phyloP scores from a whole-genome alignment of 2,888 invertebrate species.

The Parnassius smintheus region DNA sequence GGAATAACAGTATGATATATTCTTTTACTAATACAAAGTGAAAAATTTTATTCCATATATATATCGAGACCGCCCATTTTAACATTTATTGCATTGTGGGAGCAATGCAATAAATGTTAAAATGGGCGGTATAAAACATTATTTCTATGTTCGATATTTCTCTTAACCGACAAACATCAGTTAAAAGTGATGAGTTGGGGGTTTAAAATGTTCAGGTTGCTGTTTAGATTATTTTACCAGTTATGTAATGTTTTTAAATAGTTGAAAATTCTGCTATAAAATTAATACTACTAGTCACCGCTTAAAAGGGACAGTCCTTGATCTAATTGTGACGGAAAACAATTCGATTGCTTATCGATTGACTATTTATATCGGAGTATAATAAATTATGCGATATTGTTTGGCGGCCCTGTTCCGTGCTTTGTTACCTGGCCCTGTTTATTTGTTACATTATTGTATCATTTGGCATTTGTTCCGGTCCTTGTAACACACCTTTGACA shows the following conservation, averaged over 20 bases:
- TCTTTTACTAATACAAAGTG: neutral
- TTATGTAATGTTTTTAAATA: constrained; percentile 19
- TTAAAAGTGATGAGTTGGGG: constrained; percentile 27
- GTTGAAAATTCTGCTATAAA: constrained; percentile 20
- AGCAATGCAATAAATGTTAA: no score
- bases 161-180: constrained; percentile 36
- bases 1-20: no score
- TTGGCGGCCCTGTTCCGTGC: constrained; percentile 34
- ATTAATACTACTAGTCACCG: constrained; percentile 24
- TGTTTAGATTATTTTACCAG: constrained; percentile 25
- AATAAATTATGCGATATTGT: constrained; percentile 48
- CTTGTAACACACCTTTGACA: constrained; percentile 50
- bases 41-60: neutral
- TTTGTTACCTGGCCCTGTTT: constrained; percentile 38
- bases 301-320: constrained; percentile 48
- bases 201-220: constrained; percentile 21
- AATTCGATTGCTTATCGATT: constrained; percentile 51
- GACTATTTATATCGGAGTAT: constrained; percentile 42
- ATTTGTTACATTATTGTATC: constrained; percentile 44
- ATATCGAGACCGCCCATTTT: constrained; percentile 10
- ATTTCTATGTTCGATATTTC: constrained; percentile 32
- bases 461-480: constrained; percentile 59
- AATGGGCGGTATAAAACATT: neutral
- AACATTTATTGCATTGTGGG: constrained; percentile 6
- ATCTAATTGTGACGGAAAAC: constrained; percentile 46